A percentile compares a stretch with the other conserved stretches of the same genome.
These are phyloP conservation scores for Caenorhabditis sinica DNA, from an alignment of 2,888 invertebrate species.

Conservation along the genomic window DNA sequence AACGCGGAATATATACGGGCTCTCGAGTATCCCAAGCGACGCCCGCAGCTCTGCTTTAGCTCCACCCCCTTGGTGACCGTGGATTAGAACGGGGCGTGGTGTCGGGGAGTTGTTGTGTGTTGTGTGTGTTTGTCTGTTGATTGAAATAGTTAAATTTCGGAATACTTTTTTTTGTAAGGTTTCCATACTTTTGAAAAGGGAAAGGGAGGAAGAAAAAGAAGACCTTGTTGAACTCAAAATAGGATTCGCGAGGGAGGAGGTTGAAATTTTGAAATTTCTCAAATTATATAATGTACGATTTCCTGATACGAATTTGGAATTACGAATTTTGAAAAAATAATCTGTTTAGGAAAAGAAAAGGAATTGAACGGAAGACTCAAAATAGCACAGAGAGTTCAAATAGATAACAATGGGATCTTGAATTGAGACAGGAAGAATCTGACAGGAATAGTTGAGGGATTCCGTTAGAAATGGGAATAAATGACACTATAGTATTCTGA, in stretches of 20 bases:
- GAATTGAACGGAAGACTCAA: not conserved
- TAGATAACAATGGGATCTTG: too few relatives aligned
- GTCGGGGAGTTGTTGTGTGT: slow-evolving; percentile 14
- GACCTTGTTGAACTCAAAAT: slow-evolving; percentile 21
- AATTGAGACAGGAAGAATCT: too few relatives aligned
- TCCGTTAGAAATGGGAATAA: not conserved
- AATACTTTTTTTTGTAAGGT: slow-evolving; percentile 28
- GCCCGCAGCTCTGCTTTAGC: slow-evolving; percentile 41
- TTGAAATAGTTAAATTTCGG: slow-evolving; percentile 27
- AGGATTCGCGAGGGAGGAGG: not conserved
- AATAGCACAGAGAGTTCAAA: not conserved
- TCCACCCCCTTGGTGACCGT: slow-evolving; percentile 50
- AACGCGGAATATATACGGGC: slow-evolving; percentile 45
- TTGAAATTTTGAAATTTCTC: slow-evolving; percentile 9
- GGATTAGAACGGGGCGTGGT: slow-evolving; percentile 51
- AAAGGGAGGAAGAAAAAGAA: slow-evolving; percentile 1
- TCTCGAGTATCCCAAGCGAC: slow-evolving; percentile 44
- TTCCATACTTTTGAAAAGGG: slow-evolving; percentile 29
- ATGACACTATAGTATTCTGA: not conserved
- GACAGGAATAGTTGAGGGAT: too few relatives aligned
- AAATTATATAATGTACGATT: slow-evolving; percentile 12
- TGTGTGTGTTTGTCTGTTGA: slow-evolving; percentile 6
- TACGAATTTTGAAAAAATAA: too few relatives aligned
- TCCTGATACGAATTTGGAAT: not conserved
- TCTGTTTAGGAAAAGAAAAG: not conserved